phyloP scores from a whole-genome alignment of 2,888 invertebrate species.

The Polydesmus complanatus region DNA sequence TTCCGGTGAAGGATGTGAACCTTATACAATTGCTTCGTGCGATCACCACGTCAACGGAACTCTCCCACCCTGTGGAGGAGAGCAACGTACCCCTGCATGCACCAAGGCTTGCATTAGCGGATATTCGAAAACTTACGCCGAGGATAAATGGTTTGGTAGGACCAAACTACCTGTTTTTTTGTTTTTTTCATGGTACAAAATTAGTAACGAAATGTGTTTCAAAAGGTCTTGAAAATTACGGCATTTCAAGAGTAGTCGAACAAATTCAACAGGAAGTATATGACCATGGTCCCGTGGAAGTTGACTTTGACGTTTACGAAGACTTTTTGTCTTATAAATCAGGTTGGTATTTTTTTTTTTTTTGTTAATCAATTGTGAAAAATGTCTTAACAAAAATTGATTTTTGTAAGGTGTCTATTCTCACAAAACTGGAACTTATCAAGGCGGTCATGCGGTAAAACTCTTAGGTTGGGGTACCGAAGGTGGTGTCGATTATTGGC shows the following conservation, averaged over 20 bases:
- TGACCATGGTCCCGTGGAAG: constrained; percentile 78
- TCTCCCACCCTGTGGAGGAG: constrained; percentile 52
- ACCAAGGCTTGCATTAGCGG: constrained; percentile 46
- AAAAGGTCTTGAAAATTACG: constrained; percentile 27
- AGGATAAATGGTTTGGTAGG: constrained; percentile 61
- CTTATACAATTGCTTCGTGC: constrained; percentile 71
- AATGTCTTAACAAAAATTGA: constrained; percentile 16
- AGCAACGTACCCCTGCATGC: constrained; percentile 65
- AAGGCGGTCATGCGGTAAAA: constrained; percentile 78
- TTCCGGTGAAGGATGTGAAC: constrained; percentile 65
- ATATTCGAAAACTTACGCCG: constrained; percentile 52
- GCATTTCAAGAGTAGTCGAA: constrained; percentile 42
- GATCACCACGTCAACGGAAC: constrained; percentile 79
- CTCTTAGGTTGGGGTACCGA: constrained; percentile 78
- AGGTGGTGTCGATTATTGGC: constrained; percentile 69
- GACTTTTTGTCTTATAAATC: constrained; percentile 72
- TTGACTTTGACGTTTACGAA: constrained; percentile 69
- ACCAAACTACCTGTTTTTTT: constrained; percentile 22
- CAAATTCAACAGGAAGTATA: constrained; percentile 70
- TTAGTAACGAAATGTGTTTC: constrained; percentile 2
- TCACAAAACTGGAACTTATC: constrained; percentile 53
- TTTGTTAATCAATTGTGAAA: too few relatives aligned
- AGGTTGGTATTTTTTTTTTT: too few relatives aligned
- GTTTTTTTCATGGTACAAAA: constrained; percentile 21
- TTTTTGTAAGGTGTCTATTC: constrained; percentile 49